Evolutionary conservation across 1,140 invertebrate species (phyloP), one percentile per base, ranked within the genome.

Genomic region (Scaptomyza montana): DNA sequence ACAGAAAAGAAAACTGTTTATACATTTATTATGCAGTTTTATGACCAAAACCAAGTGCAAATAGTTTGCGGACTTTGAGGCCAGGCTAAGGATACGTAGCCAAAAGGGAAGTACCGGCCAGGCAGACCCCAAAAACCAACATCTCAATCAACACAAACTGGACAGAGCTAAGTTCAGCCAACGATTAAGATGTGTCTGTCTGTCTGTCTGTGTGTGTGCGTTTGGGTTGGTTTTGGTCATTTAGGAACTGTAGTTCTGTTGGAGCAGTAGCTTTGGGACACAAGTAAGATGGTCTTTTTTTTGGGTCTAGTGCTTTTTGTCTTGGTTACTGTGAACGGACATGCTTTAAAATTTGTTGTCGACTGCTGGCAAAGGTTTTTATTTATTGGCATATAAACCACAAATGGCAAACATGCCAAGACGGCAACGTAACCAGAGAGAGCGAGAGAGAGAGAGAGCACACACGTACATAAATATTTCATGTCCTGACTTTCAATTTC

Each of bases 361-460:
- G 69, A 72, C 62, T 62, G 70, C 43, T 59, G 81, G 74, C 70
- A 85, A 85, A 86, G 81, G 81, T 85, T 85, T 85, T 85, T 85
- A 85, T 85, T 85, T 85, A 85, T 85, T 86, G 81, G 81, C 81
- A 86, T 86, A 86, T 85, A 85, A 85, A 86, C 81, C 81, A 86
- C 81, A 85, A 86, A 85, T 85, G 76, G 77, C 81, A 85, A 85
- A 85, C 77, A 86, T 77, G 81, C 77, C 81, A 77, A 77, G 68
- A 77, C 54, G 64, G 76, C 68, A 77, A 67, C 67, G 67, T 76
- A 79, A 76, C 80, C 80, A 33, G 30, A 33, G 7, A 33, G 30
- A 33, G 5, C 25, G 16, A 5, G 30, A 33, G 5, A 33, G 16
- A 5, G 5, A 53, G 41, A n/a, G n/a, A 12, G 10, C 47, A 53